Percentiles rank a stretch among this genome's conserved stretches.
Conservation (phyloP, 2,113 vertebrate genomes). For the Sialia sialis region DNA sequence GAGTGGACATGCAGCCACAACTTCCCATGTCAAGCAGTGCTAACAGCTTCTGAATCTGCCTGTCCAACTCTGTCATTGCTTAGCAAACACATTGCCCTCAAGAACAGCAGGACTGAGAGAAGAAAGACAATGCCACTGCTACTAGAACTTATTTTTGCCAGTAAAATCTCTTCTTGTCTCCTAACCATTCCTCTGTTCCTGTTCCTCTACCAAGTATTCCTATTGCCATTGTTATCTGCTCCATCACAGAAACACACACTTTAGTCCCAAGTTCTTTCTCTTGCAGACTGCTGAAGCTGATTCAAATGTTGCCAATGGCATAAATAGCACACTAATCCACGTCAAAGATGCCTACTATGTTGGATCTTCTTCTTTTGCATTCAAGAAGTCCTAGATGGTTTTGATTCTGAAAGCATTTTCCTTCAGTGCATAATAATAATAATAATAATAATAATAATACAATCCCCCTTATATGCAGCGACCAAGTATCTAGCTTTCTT, state of each 20-base stretch:
- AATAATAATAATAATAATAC: background rate
- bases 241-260: fast-evolving
- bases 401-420: background rate
- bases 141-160: background rate
- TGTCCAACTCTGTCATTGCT: background rate
- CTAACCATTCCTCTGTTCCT: background rate
- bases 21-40: background rate
- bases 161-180: background rate
- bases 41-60: background rate
- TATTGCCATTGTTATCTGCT: background rate
- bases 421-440: background rate
- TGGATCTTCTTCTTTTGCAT: background rate
- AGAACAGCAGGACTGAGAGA: background rate
- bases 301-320: background rate
- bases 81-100: background rate
- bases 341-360: background rate
- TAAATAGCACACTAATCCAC: background rate
- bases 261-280: background rate
- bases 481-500: background rate
- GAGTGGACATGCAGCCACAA: background rate
- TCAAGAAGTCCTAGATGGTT: background rate
- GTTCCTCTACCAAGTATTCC: background rate
- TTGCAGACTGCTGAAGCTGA: background rate
- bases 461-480: background rate
- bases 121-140: background rate